Conservation (phyloP, 1,140 invertebrate genomes). For the Drosophila willistoni region DNA sequence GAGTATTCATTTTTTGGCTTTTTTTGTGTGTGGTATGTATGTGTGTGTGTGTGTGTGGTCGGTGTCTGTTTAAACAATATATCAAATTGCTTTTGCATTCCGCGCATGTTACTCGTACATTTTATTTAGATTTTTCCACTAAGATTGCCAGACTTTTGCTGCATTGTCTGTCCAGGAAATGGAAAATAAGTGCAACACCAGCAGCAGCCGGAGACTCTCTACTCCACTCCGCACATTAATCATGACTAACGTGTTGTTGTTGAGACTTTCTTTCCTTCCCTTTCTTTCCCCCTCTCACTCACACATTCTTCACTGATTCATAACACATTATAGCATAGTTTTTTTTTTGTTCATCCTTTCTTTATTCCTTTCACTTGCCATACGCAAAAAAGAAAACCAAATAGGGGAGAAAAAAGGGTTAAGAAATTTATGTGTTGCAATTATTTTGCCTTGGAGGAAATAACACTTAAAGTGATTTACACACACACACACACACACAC, state of each 20-base stretch:
- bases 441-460: conserved; percentile 69
- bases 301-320: conserved; percentile 56
- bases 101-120: conserved; percentile 61
- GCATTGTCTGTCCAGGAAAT: conserved; percentile 47
- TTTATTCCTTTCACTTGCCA: conserved; percentile 29
- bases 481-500: conserved; percentile 14
- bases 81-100: conserved; percentile 63
- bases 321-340: conserved; percentile 70
- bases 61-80: conserved; percentile 55
- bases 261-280: neutral
- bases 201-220: conserved; percentile 23
- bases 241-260: conserved; percentile 62
- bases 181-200: conserved; percentile 54
- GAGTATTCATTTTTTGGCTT: neutral
- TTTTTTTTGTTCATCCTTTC: conserved; percentile 39
- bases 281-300: neutral
- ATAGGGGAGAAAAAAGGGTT: conserved; percentile 48
- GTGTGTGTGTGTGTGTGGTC: conserved; percentile 1
- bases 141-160: conserved; percentile 48
- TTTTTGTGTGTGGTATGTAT: conserved; percentile 12
- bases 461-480: conserved; percentile 79
- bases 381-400: conserved; percentile 33
- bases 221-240: conserved; percentile 64
- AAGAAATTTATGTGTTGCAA: conserved; percentile 76
- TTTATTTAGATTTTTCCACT: conserved; percentile 71